Evolutionary conservation across 1,140 invertebrate species (phyloP), one percentile per base, ranked within the genome.

Genomic region (Holotrichia oblita): DNA sequence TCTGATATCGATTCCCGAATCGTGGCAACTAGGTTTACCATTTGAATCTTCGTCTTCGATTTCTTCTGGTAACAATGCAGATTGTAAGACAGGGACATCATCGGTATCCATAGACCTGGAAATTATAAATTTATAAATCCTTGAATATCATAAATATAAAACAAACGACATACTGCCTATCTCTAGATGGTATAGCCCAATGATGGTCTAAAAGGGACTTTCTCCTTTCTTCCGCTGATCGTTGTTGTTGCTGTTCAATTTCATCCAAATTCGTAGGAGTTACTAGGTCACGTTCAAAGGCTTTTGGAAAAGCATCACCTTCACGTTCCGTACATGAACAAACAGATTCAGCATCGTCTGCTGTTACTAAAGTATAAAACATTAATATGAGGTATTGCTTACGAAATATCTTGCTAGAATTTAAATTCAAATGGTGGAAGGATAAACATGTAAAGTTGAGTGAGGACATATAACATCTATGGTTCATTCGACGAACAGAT

Each of bases 1-100:
- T 83, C 94, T 90, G 81, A 95, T 95, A 87, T 96, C 94, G 84
- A 96, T 96, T 81, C 94, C 94, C n/a, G 94, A 95, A 88, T 96
- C 94, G 87, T 95, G 94, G 89, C 94, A 95, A 81, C 93, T 94
- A 79, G 93, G 90, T 87, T 95, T 95, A 81, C 91, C 90, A 85
- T 93, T 90, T 84, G 42, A 77, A 10, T 82, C 83, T 12, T 82
- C 81, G 22, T 85, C 82, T 76, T 85, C 83, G 17, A 82, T 80
- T 69, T 83, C 78, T 59, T 86, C 83, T 44, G 82, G 81, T 27
- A 83, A 48, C 48, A 55, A 64, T 14, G 83, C 77, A 24, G 84
- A 73, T 44, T 84, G 81, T 69, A 85, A 78, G 14, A 80, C 79
- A 17, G 84, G 83, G 14, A 85, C 73, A 75, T 87, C 86, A 41